phyloP scores from a whole-genome alignment of 2,797 vertebrate species.

The Tympanoctomys barrerae region DNA sequence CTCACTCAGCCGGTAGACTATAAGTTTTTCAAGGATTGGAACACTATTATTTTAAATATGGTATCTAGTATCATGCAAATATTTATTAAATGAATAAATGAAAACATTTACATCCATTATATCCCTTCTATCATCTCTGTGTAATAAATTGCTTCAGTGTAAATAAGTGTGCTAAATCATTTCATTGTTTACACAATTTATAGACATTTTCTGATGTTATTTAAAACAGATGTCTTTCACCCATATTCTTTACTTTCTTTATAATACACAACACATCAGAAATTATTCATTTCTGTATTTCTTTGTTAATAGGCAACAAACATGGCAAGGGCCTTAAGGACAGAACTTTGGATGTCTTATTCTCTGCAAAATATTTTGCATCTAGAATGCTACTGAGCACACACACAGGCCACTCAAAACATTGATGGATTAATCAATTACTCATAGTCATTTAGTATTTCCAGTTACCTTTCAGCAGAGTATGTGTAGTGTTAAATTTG shows the following conservation, averaged over 20 bases:
- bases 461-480: background rate
- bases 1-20: background rate
- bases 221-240: background rate
- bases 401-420: background rate
- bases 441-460: background rate
- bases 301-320: background rate
- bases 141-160: background rate
- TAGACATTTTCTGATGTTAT: background rate
- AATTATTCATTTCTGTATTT: background rate
- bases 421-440: background rate
- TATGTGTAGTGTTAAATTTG: background rate
- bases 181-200: background rate
- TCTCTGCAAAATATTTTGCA: background rate
- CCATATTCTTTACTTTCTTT: background rate
- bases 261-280: background rate
- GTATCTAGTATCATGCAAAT: background rate
- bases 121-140: background rate
- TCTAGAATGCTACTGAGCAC: background rate
- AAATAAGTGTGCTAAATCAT: background rate
- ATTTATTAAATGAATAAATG: constrained; percentile 2
- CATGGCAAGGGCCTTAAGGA: background rate
- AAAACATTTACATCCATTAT: background rate
- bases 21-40: constrained; percentile 12
- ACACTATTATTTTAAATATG: background rate
- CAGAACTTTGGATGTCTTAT: background rate